These are phyloP conservation scores for Heliconius melpomene DNA, from an alignment of 1,140 invertebrate genomes.

Conservation along the genomic window DNA sequence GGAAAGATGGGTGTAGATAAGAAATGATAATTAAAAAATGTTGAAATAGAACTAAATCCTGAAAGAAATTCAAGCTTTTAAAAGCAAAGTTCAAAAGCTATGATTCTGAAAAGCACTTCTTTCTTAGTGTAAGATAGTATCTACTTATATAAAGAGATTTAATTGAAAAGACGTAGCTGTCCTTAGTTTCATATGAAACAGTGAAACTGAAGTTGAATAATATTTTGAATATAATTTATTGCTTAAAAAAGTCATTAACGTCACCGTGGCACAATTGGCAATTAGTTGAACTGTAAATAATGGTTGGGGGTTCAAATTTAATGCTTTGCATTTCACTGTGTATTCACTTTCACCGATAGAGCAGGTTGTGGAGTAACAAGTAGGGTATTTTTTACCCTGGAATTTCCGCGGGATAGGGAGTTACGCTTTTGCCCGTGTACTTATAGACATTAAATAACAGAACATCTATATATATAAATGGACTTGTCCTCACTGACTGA, in stretches of 20 bases:
- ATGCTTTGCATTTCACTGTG: too few relatives aligned
- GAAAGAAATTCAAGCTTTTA: neutral
- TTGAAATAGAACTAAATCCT: neutral
- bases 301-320: too few relatives aligned
- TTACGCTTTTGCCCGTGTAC: too few relatives aligned
- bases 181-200: neutral
- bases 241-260: neutral
- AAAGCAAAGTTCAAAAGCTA: conserved; percentile 6
- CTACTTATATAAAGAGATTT: conserved; percentile 11
- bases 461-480: too few relatives aligned
- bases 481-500: too few relatives aligned
- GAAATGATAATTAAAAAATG: neutral
- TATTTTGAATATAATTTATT: neutral
- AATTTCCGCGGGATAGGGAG: too few relatives aligned
- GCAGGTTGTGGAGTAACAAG: too few relatives aligned
- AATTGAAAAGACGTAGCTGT: conserved; percentile 10
- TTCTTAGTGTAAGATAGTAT: neutral
- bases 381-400: too few relatives aligned
- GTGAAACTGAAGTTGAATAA: neutral
- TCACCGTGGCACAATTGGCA: too few relatives aligned
- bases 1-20: neutral
- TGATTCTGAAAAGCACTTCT: conserved; percentile 8
- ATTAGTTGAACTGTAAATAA: too few relatives aligned
- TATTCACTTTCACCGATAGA: too few relatives aligned
- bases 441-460: too few relatives aligned